Percentiles rank a stretch among this genome's conserved stretches.
phyloP scores from a whole-genome alignment of 2,113 vertebrate species.

The Thunnus thynnus region DNA sequence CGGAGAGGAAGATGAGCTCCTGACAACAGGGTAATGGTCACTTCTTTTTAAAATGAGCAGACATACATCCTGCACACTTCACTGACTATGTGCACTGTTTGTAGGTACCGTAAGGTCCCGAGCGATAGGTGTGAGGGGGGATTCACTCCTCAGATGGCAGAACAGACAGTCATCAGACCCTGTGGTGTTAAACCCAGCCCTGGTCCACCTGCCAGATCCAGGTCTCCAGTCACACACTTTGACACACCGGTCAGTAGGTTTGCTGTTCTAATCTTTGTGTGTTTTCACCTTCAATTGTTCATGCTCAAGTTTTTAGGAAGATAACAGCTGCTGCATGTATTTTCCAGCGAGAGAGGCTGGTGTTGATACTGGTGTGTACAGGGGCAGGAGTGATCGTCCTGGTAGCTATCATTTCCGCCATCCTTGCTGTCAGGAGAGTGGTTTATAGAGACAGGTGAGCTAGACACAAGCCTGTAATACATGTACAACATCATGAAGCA shows the following conservation, averaged over 20 bases:
- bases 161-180: slow-evolving; percentile 64
- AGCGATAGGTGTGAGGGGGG: slow-evolving; percentile 85
- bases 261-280: not conserved
- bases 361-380: slow-evolving; percentile 79
- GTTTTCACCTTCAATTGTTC: not conserved
- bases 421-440: slow-evolving; percentile 73
- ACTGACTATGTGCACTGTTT: not conserved
- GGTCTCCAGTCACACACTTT: slow-evolving; percentile 56
- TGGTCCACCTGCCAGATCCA: slow-evolving; percentile 16
- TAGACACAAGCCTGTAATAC: not conserved
- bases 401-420: slow-evolving; percentile 56
- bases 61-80: not conserved
- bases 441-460: slow-evolving; percentile 79
- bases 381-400: slow-evolving; percentile 71
- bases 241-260: slow-evolving; percentile 75
- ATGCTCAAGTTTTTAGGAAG: not conserved
- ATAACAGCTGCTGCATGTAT: not conserved
- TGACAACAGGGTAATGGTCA: slow-evolving; percentile 77
- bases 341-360: slow-evolving; percentile 75
- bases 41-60: not conserved
- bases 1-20: slow-evolving; percentile 81
- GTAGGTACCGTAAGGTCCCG: slow-evolving; percentile 86
- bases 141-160: slow-evolving; percentile 71
- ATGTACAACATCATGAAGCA: not conserved
- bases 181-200: slow-evolving; percentile 75